phyloP scores from a whole-genome alignment of 2,888 invertebrate species.

The Tillus elongatus region DNA sequence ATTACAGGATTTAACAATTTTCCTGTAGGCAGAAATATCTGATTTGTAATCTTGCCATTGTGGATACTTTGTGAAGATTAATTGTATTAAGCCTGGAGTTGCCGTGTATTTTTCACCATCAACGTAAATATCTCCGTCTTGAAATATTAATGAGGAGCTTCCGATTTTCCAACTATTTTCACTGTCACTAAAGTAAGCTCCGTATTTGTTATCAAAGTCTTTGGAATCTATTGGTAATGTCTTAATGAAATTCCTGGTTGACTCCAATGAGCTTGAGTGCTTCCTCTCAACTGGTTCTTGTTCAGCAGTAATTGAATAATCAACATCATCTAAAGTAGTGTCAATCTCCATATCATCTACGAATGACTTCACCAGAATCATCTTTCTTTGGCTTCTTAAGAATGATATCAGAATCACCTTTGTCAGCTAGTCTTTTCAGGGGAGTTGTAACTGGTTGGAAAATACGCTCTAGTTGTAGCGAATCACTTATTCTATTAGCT shows the following conservation, averaged over 20 bases:
- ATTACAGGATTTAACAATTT: neutral
- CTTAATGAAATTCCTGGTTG: no score
- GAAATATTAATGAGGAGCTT: neutral
- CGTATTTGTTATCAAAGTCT: conserved; percentile 1
- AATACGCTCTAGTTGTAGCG: no score
- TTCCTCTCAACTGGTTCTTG: no score
- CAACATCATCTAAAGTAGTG: no score
- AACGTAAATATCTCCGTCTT: neutral
- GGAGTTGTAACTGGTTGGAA: no score
- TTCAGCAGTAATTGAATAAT: no score
- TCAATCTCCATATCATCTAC: no score
- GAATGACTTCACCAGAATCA: neutral
- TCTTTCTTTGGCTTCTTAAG: no score
- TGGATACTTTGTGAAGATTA: conserved; percentile 1
- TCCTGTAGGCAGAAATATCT: neutral
- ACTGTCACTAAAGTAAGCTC: neutral
- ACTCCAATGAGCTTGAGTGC: no score
- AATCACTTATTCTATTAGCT: no score
- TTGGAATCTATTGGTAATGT: neutral
- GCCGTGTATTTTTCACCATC: neutral
- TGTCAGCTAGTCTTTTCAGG: neutral
- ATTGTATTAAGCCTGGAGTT: neutral
- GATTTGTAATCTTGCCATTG: neutral
- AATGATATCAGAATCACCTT: neutral
- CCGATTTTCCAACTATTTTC: conserved; percentile 3